phyloP scores from a whole-genome alignment of 2,797 vertebrate genomes.

The Carduelis carduelis region DNA sequence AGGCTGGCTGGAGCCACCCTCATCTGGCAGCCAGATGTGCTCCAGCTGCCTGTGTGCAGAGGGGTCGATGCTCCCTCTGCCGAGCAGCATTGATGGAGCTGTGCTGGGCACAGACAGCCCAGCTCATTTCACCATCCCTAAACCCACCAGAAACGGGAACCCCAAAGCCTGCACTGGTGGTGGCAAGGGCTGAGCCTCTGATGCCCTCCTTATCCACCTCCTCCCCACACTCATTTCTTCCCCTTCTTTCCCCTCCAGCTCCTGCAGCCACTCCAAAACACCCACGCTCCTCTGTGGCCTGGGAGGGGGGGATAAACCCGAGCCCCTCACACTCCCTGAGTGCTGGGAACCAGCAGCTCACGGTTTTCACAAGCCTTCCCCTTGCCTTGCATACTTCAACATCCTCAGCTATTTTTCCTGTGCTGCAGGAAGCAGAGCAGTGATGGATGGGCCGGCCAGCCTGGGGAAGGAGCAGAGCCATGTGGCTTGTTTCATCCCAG shows the following conservation, averaged over 20 bases:
- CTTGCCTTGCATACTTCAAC: not conserved
- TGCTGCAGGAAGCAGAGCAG: not conserved
- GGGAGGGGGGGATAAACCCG: not conserved
- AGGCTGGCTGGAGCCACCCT: not conserved
- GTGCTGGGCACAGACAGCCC: not conserved
- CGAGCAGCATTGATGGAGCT: fast-evolving
- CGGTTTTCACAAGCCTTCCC: slow-evolving; percentile 9
- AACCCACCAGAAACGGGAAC: not conserved
- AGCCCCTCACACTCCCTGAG: not conserved
- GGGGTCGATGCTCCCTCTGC: slow-evolving; percentile 12
- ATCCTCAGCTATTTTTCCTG: not conserved
- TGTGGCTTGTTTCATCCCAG: not conserved
- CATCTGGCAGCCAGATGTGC: slow-evolving; percentile 53
- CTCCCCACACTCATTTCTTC: not conserved
- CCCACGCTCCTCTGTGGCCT: not conserved
- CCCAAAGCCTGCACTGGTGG: not conserved
- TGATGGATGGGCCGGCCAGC: not conserved
- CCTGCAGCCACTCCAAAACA: not conserved
- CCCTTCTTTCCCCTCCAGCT: not conserved
- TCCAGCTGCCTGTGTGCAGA: not conserved
- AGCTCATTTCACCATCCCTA: not conserved
- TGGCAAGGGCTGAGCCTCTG: not conserved
- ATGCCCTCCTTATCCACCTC: not conserved
- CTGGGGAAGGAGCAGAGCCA: not conserved
- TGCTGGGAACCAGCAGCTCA: slow-evolving; percentile 16